Evolutionary conservation across 2,888 invertebrate species (phyloP).

Genomic region (Bursaphelenchus okinawaensis): DNA sequence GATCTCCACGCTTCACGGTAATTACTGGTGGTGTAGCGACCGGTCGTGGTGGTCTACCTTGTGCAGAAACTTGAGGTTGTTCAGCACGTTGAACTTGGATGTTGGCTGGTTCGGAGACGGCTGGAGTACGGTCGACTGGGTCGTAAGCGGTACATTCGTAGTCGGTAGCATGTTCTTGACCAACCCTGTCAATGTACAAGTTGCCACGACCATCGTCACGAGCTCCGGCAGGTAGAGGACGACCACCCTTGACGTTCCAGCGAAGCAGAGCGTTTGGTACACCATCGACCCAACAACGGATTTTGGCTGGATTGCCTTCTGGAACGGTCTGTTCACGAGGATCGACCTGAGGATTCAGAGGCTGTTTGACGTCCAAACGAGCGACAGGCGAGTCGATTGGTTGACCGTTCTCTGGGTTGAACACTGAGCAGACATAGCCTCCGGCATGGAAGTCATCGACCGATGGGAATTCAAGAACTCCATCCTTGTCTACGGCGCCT

Average conservation of each 20-base stretch:
- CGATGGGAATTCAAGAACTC: conserved; percentile 20
- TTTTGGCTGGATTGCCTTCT: conserved; percentile 67
- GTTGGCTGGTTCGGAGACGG: conserved; percentile 21
- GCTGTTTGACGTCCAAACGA: conserved; percentile 37
- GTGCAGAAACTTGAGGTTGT: conserved; percentile 3
- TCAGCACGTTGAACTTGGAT: conserved; percentile 15
- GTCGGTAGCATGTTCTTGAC: conserved; percentile 45
- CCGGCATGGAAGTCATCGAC: conserved; percentile 57
- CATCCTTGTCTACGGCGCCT: conserved; percentile 39
- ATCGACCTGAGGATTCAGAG: conserved; percentile 36
- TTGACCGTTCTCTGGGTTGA: conserved; percentile 36
- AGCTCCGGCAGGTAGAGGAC: conserved; percentile 46
- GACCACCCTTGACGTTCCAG: conserved; percentile 42
- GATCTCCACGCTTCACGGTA: conserved; percentile 41
- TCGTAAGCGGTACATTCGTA: conserved; percentile 47
- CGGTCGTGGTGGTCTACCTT: conserved; percentile 44
- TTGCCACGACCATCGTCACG: conserved; percentile 39
- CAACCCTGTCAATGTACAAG: conserved; percentile 38
- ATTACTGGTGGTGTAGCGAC: conserved; percentile 50
- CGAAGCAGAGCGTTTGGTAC: conserved; percentile 42
- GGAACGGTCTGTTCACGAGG: conserved; percentile 68
- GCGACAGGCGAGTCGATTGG: conserved; percentile 47
- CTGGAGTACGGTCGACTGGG: conserved; percentile 32
- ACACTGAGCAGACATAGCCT: conserved; percentile 74
- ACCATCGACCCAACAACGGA: conserved; percentile 63